Conservation (phyloP, 2,797 vertebrate genomes). For the Uromys caudimaculatus region DNA sequence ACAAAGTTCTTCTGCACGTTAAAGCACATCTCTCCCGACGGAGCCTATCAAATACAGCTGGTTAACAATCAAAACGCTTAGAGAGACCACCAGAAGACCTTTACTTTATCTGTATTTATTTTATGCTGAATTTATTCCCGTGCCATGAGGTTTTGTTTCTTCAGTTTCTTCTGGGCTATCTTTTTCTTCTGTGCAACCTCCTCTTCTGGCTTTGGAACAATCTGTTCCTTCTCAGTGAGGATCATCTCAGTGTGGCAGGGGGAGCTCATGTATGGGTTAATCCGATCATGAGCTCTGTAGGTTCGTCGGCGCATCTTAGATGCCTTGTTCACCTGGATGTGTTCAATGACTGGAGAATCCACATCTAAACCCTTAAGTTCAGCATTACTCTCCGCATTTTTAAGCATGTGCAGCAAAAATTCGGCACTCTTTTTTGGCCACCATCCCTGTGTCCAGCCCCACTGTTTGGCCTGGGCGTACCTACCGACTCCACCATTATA, state of each 20-base stretch:
- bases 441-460: slow-evolving; percentile 97
- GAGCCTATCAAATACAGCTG: neutral
- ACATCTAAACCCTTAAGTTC: slow-evolving; percentile 99
- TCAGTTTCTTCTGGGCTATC: slow-evolving; percentile 94
- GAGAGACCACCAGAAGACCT: neutral
- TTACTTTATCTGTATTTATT: slow-evolving; percentile 88
- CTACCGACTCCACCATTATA: slow-evolving; percentile 98
- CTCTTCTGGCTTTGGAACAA: slow-evolving; percentile 98
- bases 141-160: slow-evolving; percentile 99
- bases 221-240: slow-evolving; percentile 98
- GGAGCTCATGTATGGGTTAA: slow-evolving; percentile 99
- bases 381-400: slow-evolving; percentile 98
- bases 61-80: neutral
- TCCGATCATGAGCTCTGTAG: slow-evolving; percentile 96
- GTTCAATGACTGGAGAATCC: slow-evolving; percentile 98
- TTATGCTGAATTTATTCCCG: slow-evolving; percentile 89
- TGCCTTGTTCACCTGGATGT: slow-evolving; percentile 99
- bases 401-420: slow-evolving; percentile 98
- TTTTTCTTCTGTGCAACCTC: slow-evolving; percentile 99
- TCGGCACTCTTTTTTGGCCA: slow-evolving; percentile 99
- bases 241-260: slow-evolving; percentile 99
- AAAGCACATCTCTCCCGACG: too few relatives aligned
- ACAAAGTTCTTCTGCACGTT: neutral
- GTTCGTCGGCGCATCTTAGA: slow-evolving; percentile 97
- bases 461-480: slow-evolving; percentile 98